Evolutionary conservation across 30 jellyfish, hydroid and myxozoan genomes (phyloP), one percentile per base, ranked within the genome.

Genomic region (Mastigias papua): DNA sequence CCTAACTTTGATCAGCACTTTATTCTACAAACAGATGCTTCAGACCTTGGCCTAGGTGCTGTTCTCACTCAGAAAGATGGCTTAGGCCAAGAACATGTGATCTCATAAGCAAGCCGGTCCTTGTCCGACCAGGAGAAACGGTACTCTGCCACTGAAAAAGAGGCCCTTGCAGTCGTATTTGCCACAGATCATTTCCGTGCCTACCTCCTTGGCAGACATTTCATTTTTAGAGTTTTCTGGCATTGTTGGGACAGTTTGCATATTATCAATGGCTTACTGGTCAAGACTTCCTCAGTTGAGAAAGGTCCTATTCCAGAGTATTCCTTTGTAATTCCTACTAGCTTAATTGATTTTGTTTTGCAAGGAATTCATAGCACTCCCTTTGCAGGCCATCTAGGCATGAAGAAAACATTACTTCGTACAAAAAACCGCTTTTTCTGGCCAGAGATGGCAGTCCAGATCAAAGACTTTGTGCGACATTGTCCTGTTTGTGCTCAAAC

Each of bases 1-100:
- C 87, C 96, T 3, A 86, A 76, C 17, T 62, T 88, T 46, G 58
- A 64, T 64, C 32, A 48, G 62, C 80, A 71, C 34, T 88, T 88
- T 57, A 42, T 68, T 35, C 64, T 86, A 13, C 76, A 66, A 23
- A 68, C 82, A 2, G 93, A 89, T 71, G 93, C 93, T n/a, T 80
- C 89, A 19, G 88, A 62, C 35, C 31, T 80, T 23, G 97, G 91
- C 30, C 63, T 89, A 19, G 97, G 97, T 15, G 86, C 84, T 51
- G 94, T 89, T 26, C 86, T 89, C 17, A 80, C 84, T 16, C 85
- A 89, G 79, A 5, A 9, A 16, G 77, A 79, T 37, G 31, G n/a
- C 33, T 23, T 33, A 6, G 80, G 72, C 42, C 34, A 15, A 16
- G 96, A 88, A 50, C 84, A 73, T 29, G 93, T 80, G 1, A 23